Base-by-base conservation (phyloP, 2,113 vertebrate genomes). In the Pseudorectes ferrugineus region DNA sequence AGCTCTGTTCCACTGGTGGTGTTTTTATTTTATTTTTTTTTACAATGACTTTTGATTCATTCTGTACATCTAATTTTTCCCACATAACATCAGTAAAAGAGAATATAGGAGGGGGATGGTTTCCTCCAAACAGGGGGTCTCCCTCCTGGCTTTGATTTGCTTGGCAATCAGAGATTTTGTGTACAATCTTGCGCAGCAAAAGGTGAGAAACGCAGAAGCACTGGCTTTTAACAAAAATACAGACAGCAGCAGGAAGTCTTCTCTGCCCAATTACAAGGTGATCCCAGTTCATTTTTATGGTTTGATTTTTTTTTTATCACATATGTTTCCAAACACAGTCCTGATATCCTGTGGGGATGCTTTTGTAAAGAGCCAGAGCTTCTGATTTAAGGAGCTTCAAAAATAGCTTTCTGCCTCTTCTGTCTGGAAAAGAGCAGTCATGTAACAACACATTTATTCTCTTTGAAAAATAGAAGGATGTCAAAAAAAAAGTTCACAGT, bases 241-340 rank as follows among this genome's bases (percentile, higher is more conserved):
- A 73, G 91, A 85, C 20, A 96, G 77, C 98, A 95, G 96, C 97
- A 87, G 98, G 98, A 98, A 97, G 97, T 95, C 97, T 91, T 98
- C 94, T 98, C 98, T 97, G 97, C 95, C 98, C 98, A 98, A 98
- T 98, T 98, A 98, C 97, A 97, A 98, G 98, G 97, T 98, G 98
- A 98, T 97, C 97, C 94, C 85, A 75, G 97, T 98, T 98, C 98
- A 98, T 98, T 98, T 97, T 98, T 97, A 98, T 55, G 88, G 97
- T 98, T 98, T 98, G 97, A 97, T 98, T 97, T 97, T 91, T 97
- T 97, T 97, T 98, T 97, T 97, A 98, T 98, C 98, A 98, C 97
- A 97, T 97, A 98, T 98, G 97, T 98, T 98, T 98, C 97, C 96
- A 97, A 98, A 98, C 97, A 98, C 96, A 96, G 91, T 95, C 95